Conservation (phyloP, 2,797 vertebrate species). For the Chrysocyon brachyurus region DNA sequence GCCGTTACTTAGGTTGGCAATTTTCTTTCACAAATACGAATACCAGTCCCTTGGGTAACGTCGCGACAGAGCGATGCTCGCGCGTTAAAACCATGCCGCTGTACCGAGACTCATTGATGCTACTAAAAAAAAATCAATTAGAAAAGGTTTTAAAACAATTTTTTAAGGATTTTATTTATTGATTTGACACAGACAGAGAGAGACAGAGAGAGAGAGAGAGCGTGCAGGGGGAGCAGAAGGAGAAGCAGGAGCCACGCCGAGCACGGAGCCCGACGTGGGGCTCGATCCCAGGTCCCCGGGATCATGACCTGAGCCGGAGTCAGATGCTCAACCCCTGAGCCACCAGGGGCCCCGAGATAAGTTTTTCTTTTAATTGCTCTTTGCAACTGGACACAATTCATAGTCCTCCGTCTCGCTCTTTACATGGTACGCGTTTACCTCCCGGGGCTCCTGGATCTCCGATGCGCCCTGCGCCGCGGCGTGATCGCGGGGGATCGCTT, state of each 20-base stretch:
- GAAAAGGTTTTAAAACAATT: not conserved
- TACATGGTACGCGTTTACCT: not conserved
- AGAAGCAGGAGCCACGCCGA: too few relatives aligned
- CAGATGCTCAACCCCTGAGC: too few relatives aligned
- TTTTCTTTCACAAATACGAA: conserved; percentile 9
- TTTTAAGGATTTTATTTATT: too few relatives aligned
- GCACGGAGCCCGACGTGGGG: too few relatives aligned
- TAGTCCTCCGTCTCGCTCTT: not conserved
- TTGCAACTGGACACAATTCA: not conserved
- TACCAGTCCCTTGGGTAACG: too few relatives aligned
- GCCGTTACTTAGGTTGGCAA: not conserved
- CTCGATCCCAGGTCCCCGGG: too few relatives aligned
- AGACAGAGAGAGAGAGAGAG: too few relatives aligned
- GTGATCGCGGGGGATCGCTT: not conserved
- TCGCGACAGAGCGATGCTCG: not conserved
- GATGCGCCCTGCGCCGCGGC: not conserved
- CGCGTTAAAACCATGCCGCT: not conserved
- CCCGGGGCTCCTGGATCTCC: not conserved
- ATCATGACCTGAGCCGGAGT: too few relatives aligned
- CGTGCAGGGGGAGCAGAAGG: too few relatives aligned
- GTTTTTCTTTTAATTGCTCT: not conserved
- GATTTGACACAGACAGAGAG: too few relatives aligned
- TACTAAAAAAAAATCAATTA: not conserved
- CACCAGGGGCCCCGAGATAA: not conserved
- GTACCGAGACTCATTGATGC: not conserved